Percentiles rank a stretch among this genome's conserved stretches.
Conservation (phyloP, 2,888 invertebrate genomes). For the Morpho helenor region DNA sequence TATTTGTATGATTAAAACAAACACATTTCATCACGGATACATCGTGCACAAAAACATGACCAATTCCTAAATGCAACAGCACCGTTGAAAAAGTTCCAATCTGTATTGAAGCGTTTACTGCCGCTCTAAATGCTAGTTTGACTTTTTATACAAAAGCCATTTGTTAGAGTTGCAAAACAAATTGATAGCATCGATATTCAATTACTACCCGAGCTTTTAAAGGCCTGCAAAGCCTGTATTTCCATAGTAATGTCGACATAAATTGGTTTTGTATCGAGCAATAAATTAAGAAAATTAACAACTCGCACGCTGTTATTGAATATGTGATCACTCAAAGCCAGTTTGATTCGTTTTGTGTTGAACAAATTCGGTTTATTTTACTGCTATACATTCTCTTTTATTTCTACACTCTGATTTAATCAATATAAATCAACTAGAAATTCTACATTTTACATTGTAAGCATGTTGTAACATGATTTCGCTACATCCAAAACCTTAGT, state of each 20-base stretch:
- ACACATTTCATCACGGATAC: not conserved
- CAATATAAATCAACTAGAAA: too few species aligned
- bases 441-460: too few species aligned
- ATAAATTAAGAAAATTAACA: conserved; percentile 19
- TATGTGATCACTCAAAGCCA: conserved; percentile 1
- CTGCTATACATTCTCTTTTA: not conserved
- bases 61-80: conserved; percentile 4
- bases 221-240: conserved; percentile 13
- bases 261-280: conserved; percentile 7
- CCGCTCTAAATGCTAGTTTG: conserved; percentile 8
- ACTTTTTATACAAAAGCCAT: conserved; percentile 11
- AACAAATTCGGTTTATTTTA: conserved; percentile 4
- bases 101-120: conserved; percentile 11
- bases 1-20: too few species aligned
- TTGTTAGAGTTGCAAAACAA: conserved; percentile 11
- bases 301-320: conserved; percentile 5
- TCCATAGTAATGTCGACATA: conserved; percentile 9
- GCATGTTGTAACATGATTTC: too few species aligned
- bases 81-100: conserved; percentile 11
- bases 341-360: conserved; percentile 8
- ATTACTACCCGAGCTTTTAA: conserved; percentile 12
- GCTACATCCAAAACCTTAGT: too few species aligned
- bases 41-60: conserved; percentile 1
- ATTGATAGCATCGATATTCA: conserved; percentile 19
- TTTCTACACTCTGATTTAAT: too few species aligned